Evolutionary conservation across 2,113 vertebrate species (phyloP).

Genomic region (Taurulus bubalis): DNA sequence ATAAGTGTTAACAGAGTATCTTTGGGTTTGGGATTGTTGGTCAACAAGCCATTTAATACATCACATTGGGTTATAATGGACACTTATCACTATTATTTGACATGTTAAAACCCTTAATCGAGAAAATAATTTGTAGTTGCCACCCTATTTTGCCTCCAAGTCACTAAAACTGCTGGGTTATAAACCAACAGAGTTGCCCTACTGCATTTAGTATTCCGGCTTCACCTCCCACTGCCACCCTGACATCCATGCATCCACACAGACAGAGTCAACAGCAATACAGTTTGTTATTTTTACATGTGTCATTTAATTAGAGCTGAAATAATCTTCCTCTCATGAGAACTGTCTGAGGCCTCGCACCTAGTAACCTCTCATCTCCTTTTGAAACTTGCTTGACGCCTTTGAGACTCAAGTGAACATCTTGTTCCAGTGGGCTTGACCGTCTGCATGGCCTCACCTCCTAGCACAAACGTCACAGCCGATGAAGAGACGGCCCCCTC

Average conservation of each 20-base stretch:
- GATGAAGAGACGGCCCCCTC: conserved; percentile 75
- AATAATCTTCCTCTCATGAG: not conserved
- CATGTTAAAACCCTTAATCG: not conserved
- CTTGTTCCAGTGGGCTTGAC: conserved; percentile 53
- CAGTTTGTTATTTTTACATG: not conserved
- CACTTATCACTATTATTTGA: not conserved
- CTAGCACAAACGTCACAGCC: conserved; percentile 74
- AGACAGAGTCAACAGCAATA: not conserved
- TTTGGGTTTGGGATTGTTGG: not conserved
- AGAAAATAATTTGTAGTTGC: not conserved
- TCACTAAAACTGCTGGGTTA: not conserved
- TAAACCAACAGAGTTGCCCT: not conserved
- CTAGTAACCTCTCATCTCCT: conserved; percentile 74
- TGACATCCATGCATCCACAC: not conserved
- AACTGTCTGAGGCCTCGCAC: conserved; percentile 41
- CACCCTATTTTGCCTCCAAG: not conserved
- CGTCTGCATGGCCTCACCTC: conserved; percentile 67
- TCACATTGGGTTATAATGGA: not conserved
- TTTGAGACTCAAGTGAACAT: conserved; percentile 45
- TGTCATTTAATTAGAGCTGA: not conserved
- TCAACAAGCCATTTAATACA: not conserved
- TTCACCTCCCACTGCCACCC: not conserved
- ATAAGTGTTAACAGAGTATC: not conserved
- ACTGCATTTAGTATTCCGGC: not conserved
- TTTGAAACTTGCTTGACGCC: conserved; percentile 59